Evolutionary conservation across 2,113 vertebrate genomes (phyloP).

Genomic region (Oenanthe melanoleuca): DNA sequence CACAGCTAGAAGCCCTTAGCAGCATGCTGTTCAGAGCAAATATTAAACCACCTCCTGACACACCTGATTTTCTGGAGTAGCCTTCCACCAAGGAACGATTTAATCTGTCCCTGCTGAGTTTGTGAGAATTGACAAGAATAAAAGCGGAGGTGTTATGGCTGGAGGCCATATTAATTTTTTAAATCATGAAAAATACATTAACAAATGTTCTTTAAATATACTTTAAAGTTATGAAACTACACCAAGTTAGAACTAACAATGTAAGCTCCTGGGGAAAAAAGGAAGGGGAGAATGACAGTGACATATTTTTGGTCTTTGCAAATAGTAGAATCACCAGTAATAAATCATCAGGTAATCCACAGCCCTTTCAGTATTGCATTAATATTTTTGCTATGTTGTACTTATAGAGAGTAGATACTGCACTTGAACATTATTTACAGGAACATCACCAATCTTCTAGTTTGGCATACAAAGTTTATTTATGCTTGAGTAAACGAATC

Average conservation of each 20-base stretch:
- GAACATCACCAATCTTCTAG: neutral
- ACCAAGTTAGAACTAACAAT: neutral
- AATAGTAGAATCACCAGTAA: neutral
- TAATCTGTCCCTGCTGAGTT: slow-evolving; percentile 21
- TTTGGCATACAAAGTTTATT: neutral
- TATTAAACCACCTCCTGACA: slow-evolving; percentile 30
- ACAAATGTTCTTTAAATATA: slow-evolving; percentile 12
- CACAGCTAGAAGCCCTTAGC: neutral
- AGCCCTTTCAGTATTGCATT: neutral
- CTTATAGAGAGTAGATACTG: neutral
- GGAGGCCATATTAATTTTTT: slow-evolving; percentile 42
- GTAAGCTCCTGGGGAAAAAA: neutral
- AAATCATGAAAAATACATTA: slow-evolving; percentile 41
- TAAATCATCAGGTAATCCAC: neutral
- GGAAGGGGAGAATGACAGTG: neutral
- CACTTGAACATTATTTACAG: neutral
- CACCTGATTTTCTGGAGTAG: slow-evolving; percentile 25
- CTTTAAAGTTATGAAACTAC: slow-evolving; percentile 16
- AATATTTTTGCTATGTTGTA: neutral
- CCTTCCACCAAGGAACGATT: neutral
- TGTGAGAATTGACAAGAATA: slow-evolving; percentile 6
- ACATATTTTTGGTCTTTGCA: neutral
- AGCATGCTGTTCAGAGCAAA: neutral
- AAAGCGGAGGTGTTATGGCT: slow-evolving; percentile 11
- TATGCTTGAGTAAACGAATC: neutral